These are phyloP conservation scores for Ondatra zibethicus DNA, from an alignment of 2,113 vertebrate genomes.

Conservation along the genomic window DNA sequence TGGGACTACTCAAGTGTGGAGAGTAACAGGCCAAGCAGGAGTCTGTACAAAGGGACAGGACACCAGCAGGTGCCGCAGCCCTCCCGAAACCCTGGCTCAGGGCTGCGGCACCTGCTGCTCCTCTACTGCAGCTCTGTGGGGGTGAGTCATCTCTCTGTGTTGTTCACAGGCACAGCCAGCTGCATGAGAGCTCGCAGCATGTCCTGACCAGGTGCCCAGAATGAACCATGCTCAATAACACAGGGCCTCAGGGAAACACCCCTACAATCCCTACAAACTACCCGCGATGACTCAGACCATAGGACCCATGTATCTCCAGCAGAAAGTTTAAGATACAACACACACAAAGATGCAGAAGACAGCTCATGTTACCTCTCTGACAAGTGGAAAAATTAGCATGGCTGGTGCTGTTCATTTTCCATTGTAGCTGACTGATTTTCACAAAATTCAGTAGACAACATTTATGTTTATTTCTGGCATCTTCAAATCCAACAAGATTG, in stretches of 20 bases:
- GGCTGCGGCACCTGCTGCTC: no score
- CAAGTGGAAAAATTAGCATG: conserved; percentile 50
- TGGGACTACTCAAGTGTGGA: not conserved
- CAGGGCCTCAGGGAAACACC: not conserved
- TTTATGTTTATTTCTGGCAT: conserved; percentile 43
- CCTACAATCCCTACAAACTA: not conserved
- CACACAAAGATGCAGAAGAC: not conserved
- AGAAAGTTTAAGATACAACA: conserved; percentile 7
- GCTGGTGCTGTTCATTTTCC: conserved; percentile 44
- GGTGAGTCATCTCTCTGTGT: not conserved
- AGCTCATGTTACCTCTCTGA: not conserved
- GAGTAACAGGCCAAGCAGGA: not conserved
- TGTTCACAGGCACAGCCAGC: not conserved
- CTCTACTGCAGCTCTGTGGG: not conserved
- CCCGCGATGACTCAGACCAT: not conserved
- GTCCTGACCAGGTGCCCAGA: not conserved
- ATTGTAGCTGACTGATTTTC: conserved; percentile 38
- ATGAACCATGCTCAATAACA: not conserved
- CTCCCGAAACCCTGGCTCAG: not conserved
- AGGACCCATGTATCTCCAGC: not conserved
- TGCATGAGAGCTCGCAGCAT: not conserved
- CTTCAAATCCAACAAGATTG: not conserved
- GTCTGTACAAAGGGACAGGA: not conserved
- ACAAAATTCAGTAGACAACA: conserved; percentile 17
- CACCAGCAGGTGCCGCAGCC: rapidly evolving